Base-by-base conservation (phyloP, 2,113 vertebrate genomes). In the Proteles cristata region DNA sequence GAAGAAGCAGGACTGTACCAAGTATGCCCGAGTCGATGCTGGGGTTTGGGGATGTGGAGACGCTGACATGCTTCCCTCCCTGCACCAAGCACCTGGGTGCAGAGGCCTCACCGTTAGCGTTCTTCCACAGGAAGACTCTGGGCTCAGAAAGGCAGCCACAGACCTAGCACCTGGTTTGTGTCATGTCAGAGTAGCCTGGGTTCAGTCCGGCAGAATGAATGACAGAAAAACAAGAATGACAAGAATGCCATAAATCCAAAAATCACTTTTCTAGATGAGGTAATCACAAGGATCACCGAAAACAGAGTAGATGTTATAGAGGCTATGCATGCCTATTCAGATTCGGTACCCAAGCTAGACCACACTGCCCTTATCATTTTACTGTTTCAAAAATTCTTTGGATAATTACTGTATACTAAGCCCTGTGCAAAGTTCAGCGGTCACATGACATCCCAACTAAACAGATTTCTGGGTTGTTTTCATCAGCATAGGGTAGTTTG, bases 271-370 rank as follows among this genome's bases (percentile, higher is more conserved):
- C n/a, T n/a, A 43, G 10, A 25, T 89, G 73, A 85, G 28, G 17
- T 80, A 58, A 92, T 53, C 31, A 23, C 31, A 94, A 84, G 89
- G 53, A 80, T 66, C 93, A 61, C 65, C 5, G 21, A 92, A 95
- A 77, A 61, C 2, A 88, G 73, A 50, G 21, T 33, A 23, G 50
- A 81, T 35, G 15, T 14, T 58, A 66, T 53, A 83, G 15, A 76
- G 66, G 4, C 21, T 11, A 16, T 15, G 2, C 0, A 4, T 76
- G n/a, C 43, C 68, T 48, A 55, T 10, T 23, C 71, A 55, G 25
- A 55, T 23, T 45, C 10, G 16, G 58, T 5, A 21, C 84, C 39
- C 68, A 50, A 39, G 35, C 50, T 55, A 73, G 11, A 53, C 5
- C n/a, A 28, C 3, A 4, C 31, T 63, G 23, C 87, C 43, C 58